These are phyloP conservation scores for Melanophora roralis DNA, from an alignment of 2,888 invertebrate genomes.

Conservation along the genomic window DNA sequence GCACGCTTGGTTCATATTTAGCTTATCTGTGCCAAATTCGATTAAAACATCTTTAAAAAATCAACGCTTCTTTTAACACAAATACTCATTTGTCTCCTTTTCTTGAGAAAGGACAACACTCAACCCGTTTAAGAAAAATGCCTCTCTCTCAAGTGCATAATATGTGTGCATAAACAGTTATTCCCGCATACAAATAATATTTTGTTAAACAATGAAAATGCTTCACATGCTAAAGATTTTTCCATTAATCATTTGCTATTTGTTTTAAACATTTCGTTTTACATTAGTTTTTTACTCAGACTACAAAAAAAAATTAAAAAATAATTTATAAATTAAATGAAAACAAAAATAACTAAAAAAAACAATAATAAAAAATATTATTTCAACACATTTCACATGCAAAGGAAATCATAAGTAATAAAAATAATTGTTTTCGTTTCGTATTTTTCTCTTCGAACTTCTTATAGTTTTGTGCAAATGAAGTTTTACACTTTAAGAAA, in stretches of 20 bases:
- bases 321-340: constrained; percentile 50
- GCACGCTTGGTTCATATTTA: too few relatives aligned
- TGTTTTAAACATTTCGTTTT: constrained; percentile 6
- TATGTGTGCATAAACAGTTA: constrained; percentile 11
- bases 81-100: too few relatives aligned
- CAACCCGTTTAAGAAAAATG: too few relatives aligned
- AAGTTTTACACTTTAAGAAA: constrained; percentile 14
- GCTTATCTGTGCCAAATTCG: too few relatives aligned
- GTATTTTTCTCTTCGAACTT: constrained; percentile 11
- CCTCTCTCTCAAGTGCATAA: too few relatives aligned
- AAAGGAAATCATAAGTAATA: constrained; percentile 63
- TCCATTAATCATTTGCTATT: constrained; percentile 57
- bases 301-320: constrained; percentile 1
- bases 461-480: constrained; percentile 30
- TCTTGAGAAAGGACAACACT: too few relatives aligned
- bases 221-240: constrained; percentile 60
- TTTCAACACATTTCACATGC: constrained; percentile 62
- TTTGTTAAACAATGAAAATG: constrained; percentile 56
- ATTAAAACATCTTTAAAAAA: too few relatives aligned
- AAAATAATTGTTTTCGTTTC: constrained; percentile 59
- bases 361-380: constrained; percentile 54
- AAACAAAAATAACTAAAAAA: constrained; percentile 43
- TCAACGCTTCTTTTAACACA: too few relatives aligned
- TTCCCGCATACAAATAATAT: constrained; percentile 32
- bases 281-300: constrained; percentile 5